Percentiles rank a stretch among this genome's conserved stretches.
Evolutionary conservation across 1,140 invertebrate genomes (phyloP).

Genomic region (Nylanderia fulva): DNA sequence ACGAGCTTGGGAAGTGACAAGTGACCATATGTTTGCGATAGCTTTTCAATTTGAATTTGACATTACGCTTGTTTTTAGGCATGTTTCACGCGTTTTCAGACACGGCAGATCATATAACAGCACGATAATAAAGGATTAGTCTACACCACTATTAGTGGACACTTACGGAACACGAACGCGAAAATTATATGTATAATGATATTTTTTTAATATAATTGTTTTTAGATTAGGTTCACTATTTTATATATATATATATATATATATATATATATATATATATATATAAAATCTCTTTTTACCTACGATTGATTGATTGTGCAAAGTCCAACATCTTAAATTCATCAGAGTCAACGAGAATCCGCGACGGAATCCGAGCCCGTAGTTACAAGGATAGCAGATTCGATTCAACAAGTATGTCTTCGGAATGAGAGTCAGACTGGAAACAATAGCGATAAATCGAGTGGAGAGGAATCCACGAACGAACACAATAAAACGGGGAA

Average conservation of each 20-base stretch:
- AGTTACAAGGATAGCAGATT: constrained; percentile 73
- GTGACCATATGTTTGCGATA: constrained; percentile 82
- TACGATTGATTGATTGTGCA: constrained; percentile 77
- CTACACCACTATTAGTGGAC: constrained; percentile 57
- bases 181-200: constrained; percentile 11
- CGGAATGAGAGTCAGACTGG: constrained; percentile 70
- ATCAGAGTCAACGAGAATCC: constrained; percentile 76
- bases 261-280: no score
- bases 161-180: constrained; percentile 49
- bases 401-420: constrained; percentile 70
- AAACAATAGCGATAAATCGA: constrained; percentile 74
- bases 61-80: constrained; percentile 34
- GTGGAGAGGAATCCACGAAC: constrained; percentile 71
- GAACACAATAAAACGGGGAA: constrained; percentile 63
- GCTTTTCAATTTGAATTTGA: constrained; percentile 66
- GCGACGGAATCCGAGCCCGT: constrained; percentile 72
- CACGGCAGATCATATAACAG: constrained; percentile 46
- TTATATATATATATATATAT: no score
- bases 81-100: constrained; percentile 47
- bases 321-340: constrained; percentile 76
- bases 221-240: constrained; percentile 64
- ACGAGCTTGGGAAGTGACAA: constrained; percentile 83
- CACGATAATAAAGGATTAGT: constrained; percentile 55
- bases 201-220: constrained; percentile 46
- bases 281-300: constrained; percentile 32